Evolutionary conservation across 2,888 invertebrate genomes (phyloP).

Genomic region (Hylaea fasciaria): DNA sequence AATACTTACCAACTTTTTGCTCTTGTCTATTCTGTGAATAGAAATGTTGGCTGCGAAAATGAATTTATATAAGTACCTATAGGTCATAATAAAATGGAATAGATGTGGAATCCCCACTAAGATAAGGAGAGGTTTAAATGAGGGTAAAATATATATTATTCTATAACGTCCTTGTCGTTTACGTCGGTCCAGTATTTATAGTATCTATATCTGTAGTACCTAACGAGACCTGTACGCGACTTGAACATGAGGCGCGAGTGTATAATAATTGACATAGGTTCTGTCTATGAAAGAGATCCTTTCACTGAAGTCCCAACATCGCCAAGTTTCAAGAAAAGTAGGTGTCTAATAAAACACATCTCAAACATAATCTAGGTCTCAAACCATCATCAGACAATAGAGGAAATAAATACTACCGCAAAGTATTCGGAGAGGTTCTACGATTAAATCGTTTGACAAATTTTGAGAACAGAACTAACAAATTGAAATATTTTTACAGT

Average conservation of each 20-base stretch:
- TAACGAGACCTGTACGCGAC: not conserved
- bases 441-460: constrained; percentile 27
- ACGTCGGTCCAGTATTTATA: no score
- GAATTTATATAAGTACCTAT: constrained; percentile 24
- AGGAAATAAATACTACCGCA: no score
- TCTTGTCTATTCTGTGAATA: constrained; percentile 34
- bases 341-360: not conserved
- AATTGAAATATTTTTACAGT: constrained; percentile 17
- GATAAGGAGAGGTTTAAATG: constrained; percentile 4
- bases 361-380: no score
- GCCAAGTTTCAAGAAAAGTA: constrained; percentile 11
- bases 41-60: constrained; percentile 23
- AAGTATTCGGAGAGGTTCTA: not conserved
- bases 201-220: not conserved
- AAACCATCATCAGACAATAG: no score
- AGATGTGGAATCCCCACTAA: constrained; percentile 1
- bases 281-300: no score
- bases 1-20: constrained; percentile 13
- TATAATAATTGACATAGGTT: no score
- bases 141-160: not conserved
- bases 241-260: not conserved
- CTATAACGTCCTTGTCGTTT: no score
- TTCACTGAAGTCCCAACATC: no score
- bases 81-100: constrained; percentile 12
- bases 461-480: constrained; percentile 9